phyloP scores from a whole-genome alignment of 2,888 invertebrate genomes.

The Boloria euphrosyne region DNA sequence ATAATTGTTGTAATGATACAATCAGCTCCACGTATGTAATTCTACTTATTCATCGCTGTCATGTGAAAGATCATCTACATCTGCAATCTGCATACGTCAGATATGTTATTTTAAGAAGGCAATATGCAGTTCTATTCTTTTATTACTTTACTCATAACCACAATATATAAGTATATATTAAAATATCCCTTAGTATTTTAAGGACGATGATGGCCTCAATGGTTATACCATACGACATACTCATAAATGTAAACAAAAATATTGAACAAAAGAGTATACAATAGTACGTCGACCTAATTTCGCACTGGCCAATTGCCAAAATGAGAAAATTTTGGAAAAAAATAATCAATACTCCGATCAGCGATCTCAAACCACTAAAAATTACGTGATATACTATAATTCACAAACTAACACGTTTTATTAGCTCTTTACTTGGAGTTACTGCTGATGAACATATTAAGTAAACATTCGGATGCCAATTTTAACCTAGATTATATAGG shows the following conservation, averaged over 20 bases:
- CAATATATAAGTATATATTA: not conserved
- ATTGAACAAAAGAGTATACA: conserved; percentile 10
- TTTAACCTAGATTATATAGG: no score
- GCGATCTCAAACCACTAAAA: no score
- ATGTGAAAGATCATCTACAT: conserved; percentile 10
- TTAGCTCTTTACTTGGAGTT: no score
- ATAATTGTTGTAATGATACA: conserved; percentile 13
- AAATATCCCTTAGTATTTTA: not conserved
- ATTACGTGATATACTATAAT: no score
- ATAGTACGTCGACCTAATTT: conserved; percentile 26
- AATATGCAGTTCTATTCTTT: conserved; percentile 2
- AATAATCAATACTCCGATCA: no score
- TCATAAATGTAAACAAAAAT: conserved; percentile 14
- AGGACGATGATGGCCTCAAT: not conserved
- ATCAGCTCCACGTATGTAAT: not conserved
- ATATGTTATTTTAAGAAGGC: conserved; percentile 17
- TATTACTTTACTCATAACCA: not conserved
- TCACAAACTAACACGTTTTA: no score
- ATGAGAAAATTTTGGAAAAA: conserved; percentile 9
- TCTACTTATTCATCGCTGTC: conserved; percentile 16
- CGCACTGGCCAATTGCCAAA: conserved; percentile 21
- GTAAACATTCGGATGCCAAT: no score
- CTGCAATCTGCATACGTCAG: conserved; percentile 12
- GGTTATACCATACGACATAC: not conserved
- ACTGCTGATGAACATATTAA: no score